Evolutionary conservation across 2,113 vertebrate genomes (phyloP), one percentile per base, ranked within the genome.

Genomic region (Anoura caudifer): DNA sequence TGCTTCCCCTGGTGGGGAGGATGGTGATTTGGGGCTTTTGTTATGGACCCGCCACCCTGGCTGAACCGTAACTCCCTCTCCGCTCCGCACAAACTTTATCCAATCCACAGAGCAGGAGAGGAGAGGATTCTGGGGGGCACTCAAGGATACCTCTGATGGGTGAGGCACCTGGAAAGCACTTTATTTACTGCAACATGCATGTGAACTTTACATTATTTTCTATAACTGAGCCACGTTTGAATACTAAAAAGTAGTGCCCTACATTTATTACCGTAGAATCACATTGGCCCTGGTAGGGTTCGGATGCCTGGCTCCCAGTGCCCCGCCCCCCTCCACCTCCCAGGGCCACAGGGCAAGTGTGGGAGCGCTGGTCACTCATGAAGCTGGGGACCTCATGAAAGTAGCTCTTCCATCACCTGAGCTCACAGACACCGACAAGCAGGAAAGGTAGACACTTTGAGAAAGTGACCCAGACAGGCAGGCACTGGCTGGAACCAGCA

Each of bases 261-360:
- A 11, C 2, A 0, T 26, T 14, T 63, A 45, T 45, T 65, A 20
- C 33, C n/a, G 3, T 7, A 54, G 22, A n/a, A 63, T 75, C 73
- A n/a, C 43, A 12, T 33, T 15, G 63, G 28, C 8, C 3, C 33
- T n/a, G 28, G n/a, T 24, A 15, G 73, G 33, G 47, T 50, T 87
- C 16, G 4, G 7, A 1, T 1, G 54, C 38, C 17, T 13, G 59
- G 65, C 31, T 54, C 13, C 36, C n/a, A 28, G 26, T 0, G 4
- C 28, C 65, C 67, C 33, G 3, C 61, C 7, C 22, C 3, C 50
- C 16, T 36, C n/a, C 8, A 0, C 70, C 45, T 56, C 26, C 43
- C 45, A 5, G 77, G 45, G 59, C 47, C 26, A 0, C 7, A 14
- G 36, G 63, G 67, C 65, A 33, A 24, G 22, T 3, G n/a, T 33